Evolutionary conservation across 2,888 invertebrate species (phyloP), one percentile per base, ranked within the genome.

Genomic region (Phalera bucephala): DNA sequence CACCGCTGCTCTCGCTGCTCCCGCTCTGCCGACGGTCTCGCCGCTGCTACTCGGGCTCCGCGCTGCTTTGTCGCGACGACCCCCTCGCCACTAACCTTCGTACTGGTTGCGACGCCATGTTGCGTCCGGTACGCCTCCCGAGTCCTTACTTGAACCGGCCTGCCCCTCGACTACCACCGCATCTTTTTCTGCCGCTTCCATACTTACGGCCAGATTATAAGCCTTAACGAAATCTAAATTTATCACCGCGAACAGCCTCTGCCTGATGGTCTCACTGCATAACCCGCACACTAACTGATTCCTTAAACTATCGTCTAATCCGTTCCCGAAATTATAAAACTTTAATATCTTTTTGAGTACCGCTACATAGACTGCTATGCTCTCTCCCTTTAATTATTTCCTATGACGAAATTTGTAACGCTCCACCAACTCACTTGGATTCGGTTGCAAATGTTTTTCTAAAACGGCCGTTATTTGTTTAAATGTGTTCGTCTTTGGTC

Each of bases 401-500:
- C 29, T 3, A 1, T 15, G 28, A 1, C n/a, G 14, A 7, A 28
- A 28, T 14, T 15, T 14, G 4, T 10, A 28, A 2, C 28, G 28
- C 8, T 28, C 28, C 1, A n/a, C 28, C 3, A 33, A 17, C 23
- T 7, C 10, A 26, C 26, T 31, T 2, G 39, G 39, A 12, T 15
- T 31, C 1, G 22, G 35, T 22, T 35, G 30, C 1, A 39, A 2
- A n/a, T 35, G 31, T n/a, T 17, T 30, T 12, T 13, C 21, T 31
- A 35, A 31, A 6, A 27, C 19, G 1, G 1, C 2, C 8, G 9
- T 11, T 1, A 33, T 8, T n/a, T 34, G 15, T 8, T 23, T 8
- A n/a, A 34, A 26, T 1, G 19, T 34, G 14, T 26, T 30, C 5
- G 6, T 4, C 0, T 8, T 30, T 1, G 30, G 34, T 17, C 26